Evolutionary conservation across 1,140 invertebrate species (phyloP), one percentile per base, ranked within the genome.

Genomic region (Bombus cullumanus): DNA sequence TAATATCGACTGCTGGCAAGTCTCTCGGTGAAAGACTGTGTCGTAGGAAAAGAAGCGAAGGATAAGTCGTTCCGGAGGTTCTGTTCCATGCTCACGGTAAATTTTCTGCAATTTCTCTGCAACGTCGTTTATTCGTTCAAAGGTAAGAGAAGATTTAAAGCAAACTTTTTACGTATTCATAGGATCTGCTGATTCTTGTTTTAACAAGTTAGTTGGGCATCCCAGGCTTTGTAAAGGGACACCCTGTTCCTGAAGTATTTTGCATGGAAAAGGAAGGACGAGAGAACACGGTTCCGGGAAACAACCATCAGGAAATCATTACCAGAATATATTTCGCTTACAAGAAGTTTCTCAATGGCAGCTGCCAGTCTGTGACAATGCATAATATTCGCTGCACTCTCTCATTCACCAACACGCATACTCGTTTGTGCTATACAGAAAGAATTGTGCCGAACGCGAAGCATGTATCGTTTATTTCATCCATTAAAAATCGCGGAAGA

Each of bases 281-380:
- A 31, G 28, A 31, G 13, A 31, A 43, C 47, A 53, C 31, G n/a
- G 9, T 25, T 41, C 9, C 37, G 66, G 41, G 34, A 71, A 13
- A 53, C 12, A 43, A 34, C 28, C 25, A 90, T 86, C 88, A 83
- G 78, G 83, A 76, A 82, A 41, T 86, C 37, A 31, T 81, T 71
- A 82, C 18, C 84, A 75, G 79, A 82, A 86, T 81, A 81, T 82
- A 86, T 86, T 83, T 82, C 73, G 47, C 22, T 80, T 85, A 80
- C 37, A 71, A 72, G 28, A 59, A 34, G 71, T 73, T 72, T 25
- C 59, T 31, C 28, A 57, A 75, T 68, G 72, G 80, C 69, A 75
- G 9, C 69, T 68, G 83, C 77, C 66, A 47, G 41, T 85, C 57
- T 47, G 10, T 81, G 57, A 66, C 66, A 62, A 34, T 68, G 43